Conservation (phyloP, 1,140 invertebrate genomes). For the Gyrodactylus bullatarudis region DNA sequence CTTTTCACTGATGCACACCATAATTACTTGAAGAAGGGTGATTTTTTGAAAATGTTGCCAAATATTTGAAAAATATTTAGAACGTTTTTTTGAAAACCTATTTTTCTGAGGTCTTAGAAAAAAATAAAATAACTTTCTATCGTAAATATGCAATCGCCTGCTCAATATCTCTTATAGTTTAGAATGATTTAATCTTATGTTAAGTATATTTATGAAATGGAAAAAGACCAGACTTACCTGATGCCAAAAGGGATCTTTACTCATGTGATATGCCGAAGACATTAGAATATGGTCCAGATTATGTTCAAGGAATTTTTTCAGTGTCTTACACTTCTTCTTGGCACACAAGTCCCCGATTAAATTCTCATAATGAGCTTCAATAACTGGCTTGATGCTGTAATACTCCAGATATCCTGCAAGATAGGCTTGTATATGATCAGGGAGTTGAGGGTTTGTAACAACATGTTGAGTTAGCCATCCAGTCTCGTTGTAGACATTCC, state of each 20-base stretch:
- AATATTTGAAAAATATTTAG: no score
- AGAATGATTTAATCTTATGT: no score
- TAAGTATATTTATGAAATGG: no score
- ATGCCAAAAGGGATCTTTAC: background rate
- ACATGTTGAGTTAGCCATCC: background rate
- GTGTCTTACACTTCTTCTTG: background rate
- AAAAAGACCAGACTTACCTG: background rate
- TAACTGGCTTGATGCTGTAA: background rate
- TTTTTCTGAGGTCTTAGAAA: no score
- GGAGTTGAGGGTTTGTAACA: background rate
- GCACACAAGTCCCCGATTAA: background rate
- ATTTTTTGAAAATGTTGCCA: no score
- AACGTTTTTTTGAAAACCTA: no score
- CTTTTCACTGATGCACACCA: no score
- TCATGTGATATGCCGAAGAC: background rate
- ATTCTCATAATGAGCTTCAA: background rate
- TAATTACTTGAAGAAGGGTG: no score
- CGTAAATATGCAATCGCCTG: no score
- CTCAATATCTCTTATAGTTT: no score
- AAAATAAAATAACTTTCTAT: no score
- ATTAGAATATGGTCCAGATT: background rate
- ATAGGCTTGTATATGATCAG: background rate
- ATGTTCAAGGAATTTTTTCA: background rate
- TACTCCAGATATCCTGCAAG: background rate
- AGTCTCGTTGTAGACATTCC: background rate